phyloP scores from a whole-genome alignment of 2,888 invertebrate genomes.

The Tolmerus cingulatus region DNA sequence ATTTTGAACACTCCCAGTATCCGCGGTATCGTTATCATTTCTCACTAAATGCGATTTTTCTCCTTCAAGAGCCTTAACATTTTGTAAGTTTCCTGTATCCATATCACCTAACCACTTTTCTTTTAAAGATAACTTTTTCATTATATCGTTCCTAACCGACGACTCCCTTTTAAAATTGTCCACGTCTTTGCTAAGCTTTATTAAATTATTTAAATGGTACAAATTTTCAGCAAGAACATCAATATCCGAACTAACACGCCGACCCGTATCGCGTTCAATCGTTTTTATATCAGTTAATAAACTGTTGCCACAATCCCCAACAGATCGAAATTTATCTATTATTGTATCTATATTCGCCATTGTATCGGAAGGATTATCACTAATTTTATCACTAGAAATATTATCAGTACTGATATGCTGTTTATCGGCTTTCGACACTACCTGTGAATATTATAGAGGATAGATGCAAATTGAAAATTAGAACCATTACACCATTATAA shows the following conservation, averaged over 20 bases:
- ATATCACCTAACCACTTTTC: constrained; percentile 60
- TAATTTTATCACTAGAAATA: constrained; percentile 47
- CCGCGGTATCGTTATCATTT: neutral
- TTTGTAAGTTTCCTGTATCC: constrained; percentile 6
- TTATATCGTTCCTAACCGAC: constrained; percentile 61
- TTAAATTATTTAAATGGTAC: constrained; percentile 60
- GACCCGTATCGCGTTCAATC: constrained; percentile 57
- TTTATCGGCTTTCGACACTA: constrained; percentile 49
- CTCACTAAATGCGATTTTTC: neutral
- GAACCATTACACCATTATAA: constrained; percentile 32
- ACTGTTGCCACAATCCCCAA: neutral
- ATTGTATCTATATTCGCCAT: constrained; percentile 35
- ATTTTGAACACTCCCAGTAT: neutral
- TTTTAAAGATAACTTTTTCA: constrained; percentile 61
- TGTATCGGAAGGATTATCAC: constrained; percentile 25
- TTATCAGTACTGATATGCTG: constrained; percentile 46
- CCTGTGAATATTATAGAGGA: constrained; percentile 47
- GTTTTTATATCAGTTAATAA: constrained; percentile 58
- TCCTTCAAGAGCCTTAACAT: constrained; percentile 28
- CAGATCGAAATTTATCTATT: neutral
- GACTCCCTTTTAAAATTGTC: constrained; percentile 61
- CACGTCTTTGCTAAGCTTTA: constrained; percentile 62
- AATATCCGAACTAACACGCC: constrained; percentile 58
- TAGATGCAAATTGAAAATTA: constrained; percentile 37
- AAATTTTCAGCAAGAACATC: constrained; percentile 62